Base-by-base conservation (phyloP, 2,797 vertebrate genomes). In the Tamandua tetradactyla region DNA sequence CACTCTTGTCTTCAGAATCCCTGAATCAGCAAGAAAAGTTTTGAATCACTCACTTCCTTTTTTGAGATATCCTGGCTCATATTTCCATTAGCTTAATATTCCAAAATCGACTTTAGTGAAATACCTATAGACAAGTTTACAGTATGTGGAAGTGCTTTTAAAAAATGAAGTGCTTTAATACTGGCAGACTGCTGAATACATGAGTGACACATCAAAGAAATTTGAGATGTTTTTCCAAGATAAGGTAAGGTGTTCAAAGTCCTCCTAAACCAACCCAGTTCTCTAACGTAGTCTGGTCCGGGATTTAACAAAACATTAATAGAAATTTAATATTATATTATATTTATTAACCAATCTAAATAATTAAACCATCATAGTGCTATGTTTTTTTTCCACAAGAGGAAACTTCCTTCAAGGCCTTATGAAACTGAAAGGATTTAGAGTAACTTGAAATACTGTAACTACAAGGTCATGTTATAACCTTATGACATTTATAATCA, bases 141-240 rank as follows among this genome's bases (percentile, higher is more conserved):
- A 79, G 59, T 69, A 78, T 80, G 57, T 89, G 66, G 75, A 88
- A 92, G 64, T 95, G 85, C 74, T 94, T 74, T 49, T 9, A 64
- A 81, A 71, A 59, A 55, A 44, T 3, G 7, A 78, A 92, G 57
- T 62, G 74, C 78, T 95, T 87, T 90, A 52, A 83, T 68, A 82
- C 89, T 59, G 76, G 92, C 89, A 85, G 35, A 25, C 78, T 93
- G 76, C 91, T 81, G 78, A 82, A 90, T 88, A n/a, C 74, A 64
- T 83, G 85, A 92, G 47, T 47, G 95, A 78, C 87, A 85, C 40
- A 79, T 86, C 93, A 86, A 83, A 94, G 94, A 92, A 76, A 85
- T 75, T 17, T 25, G 47, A 92, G 81, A 57, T 75, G 25, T 12
- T 32, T 92, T 87, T 71, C 32, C 52, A 61, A 75, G 71, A 92